Conservation (phyloP, 2,113 vertebrate genomes). For the Cnemophilus loriae region DNA sequence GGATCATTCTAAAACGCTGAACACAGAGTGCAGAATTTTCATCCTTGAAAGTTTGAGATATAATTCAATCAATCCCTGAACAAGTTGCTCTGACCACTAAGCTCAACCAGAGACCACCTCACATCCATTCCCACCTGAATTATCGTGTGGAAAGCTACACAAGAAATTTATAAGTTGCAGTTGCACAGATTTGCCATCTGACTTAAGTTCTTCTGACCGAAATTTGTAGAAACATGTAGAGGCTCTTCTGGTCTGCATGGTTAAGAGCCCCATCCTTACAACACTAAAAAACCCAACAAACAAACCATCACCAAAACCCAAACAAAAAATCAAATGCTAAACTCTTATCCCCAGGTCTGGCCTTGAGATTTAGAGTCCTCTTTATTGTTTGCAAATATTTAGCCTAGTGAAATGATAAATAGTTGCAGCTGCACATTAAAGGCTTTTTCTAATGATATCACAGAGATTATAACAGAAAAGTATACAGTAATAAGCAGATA, state of each 20-base stretch:
- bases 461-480: neutral
- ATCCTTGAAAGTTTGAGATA: neutral
- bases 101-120: neutral
- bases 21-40: neutral
- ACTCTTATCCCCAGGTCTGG: neutral
- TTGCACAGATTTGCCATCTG: neutral
- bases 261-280: neutral
- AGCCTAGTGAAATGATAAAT: neutral
- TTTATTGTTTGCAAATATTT: neutral
- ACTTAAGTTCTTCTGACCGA: neutral
- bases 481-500: neutral
- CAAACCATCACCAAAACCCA: neutral
- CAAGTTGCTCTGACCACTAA: neutral
- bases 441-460: neutral
- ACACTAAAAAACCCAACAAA: neutral
- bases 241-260: neutral
- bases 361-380: neutral
- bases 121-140: neutral
- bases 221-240: neutral
- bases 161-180: neutral
- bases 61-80: neutral
- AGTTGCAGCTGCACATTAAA: neutral
- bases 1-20: neutral
- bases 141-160: neutral
- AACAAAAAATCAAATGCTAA: neutral